phyloP scores from a whole-genome alignment of 2,113 vertebrate species.

The Elachura formosa region DNA sequence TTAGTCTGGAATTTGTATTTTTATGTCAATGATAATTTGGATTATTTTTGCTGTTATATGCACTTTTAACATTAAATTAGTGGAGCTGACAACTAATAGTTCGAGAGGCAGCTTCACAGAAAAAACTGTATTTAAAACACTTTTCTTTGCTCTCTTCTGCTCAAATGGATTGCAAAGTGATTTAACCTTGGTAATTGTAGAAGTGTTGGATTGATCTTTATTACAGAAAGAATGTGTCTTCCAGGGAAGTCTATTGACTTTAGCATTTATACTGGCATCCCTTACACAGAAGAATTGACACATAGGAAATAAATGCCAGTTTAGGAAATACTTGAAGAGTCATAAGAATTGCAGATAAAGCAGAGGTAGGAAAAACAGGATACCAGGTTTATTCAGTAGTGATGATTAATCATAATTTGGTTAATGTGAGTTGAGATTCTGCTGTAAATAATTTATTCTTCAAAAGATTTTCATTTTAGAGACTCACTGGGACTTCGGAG shows the following conservation, averaged over 20 bases:
- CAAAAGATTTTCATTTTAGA: not conserved
- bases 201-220: not conserved
- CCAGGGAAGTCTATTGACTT: not conserved
- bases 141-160: not conserved
- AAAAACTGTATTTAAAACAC: not conserved
- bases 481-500: not conserved
- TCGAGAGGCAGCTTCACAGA: not conserved
- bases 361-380: conserved; percentile 65
- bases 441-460: not conserved
- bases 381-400: not conserved
- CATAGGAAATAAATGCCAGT: conserved; percentile 50
- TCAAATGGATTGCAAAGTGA: not conserved
- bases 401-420: not conserved
- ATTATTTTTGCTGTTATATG: not conserved
- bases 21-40: not conserved
- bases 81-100: not conserved
- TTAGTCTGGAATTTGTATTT: not conserved
- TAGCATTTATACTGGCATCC: not conserved
- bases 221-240: not conserved
- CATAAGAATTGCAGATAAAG: conserved; percentile 54
- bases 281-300: not conserved
- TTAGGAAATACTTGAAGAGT: conserved; percentile 76
- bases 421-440: not conserved
- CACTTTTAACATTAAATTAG: not conserved
- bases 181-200: not conserved